phyloP scores from a whole-genome alignment of 2,113 vertebrate genomes.

The Uropsilus gracilis region DNA sequence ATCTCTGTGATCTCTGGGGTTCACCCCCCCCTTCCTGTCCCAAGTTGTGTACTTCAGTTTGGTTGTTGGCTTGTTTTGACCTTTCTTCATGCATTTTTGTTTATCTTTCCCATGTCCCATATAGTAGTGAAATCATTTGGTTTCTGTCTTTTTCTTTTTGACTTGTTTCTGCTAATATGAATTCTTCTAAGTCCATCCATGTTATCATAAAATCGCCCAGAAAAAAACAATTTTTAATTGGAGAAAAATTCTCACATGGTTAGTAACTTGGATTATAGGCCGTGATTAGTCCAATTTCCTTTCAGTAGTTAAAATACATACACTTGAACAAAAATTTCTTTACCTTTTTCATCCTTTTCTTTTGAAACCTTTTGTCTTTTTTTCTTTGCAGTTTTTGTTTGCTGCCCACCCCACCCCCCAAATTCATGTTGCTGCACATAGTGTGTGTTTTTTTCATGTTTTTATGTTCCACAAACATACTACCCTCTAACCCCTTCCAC shows the following conservation, averaged over 20 bases:
- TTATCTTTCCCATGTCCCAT: no score
- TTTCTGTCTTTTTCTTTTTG: no score
- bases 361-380: background rate
- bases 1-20: no score
- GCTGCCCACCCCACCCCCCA: background rate
- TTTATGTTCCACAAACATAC: background rate
- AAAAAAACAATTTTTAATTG: background rate
- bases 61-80: no score
- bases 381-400: background rate
- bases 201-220: no score
- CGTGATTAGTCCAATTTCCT: conserved; percentile 9
- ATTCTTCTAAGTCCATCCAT: no score
- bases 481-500: background rate
- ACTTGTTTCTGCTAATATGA: no score
- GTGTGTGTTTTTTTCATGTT: background rate
- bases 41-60: no score
- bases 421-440: background rate
- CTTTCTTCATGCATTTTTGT: no score
- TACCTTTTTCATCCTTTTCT: background rate
- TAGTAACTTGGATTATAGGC: conserved; percentile 21
- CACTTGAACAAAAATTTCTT: background rate
- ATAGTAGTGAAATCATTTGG: no score
- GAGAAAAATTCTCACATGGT: background rate
- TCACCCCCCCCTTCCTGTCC: no score
- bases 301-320: conserved; percentile 43